Evolutionary conservation across 2,888 invertebrate species (phyloP), one percentile per base, ranked within the genome.

Genomic region (Acanthosoma haemorrhoidale): DNA sequence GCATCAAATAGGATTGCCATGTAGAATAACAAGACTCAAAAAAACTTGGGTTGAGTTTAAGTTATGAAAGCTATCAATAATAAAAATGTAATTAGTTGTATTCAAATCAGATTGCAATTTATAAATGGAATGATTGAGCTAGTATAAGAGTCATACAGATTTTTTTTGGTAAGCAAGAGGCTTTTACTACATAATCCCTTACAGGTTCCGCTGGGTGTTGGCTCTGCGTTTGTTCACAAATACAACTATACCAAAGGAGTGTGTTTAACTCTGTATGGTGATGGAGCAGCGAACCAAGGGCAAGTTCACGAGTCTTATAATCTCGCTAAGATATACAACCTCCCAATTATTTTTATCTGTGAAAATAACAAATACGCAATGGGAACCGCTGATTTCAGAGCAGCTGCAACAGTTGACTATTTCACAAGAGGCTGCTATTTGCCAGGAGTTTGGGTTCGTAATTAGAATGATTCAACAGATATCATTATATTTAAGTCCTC

Each of bases 331-430:
- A 83, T 99, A 70, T 96, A 95, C 96, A 87, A 91, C 77, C 79
- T 98, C 75, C 98, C 98, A 0, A 87, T 87, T 73, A 90, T 98
- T 75, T 98, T 95, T 79, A 89, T 98, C 36, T 98, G 97, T 79
- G 98, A 98, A 83, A 98, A 99, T 81, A 99, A 99, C 80, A 94
- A 95, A 75, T 99, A 96, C 78, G 98, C 97, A 69, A 99, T 99
- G 98, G 87, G 87, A 31, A 88, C 87, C 2, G 80, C 83, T 64
- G 81, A 80, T 0, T 82, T 84, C 41, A 78, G 87, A 41, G 81
- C 86, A 78, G 77, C 86, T 1, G 87, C 87, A 16, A 82, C 81
- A 68, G 82, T 83, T 1, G 80, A 82, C 8, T 87, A 85, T 75
- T 87, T 86, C 77, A 84, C 84, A 0, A 78, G 87, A 29, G 86